Evolutionary conservation across 2,797 vertebrate genomes (phyloP), one percentile per base, ranked within the genome.

Genomic region (Enteromius anoplus): DNA sequence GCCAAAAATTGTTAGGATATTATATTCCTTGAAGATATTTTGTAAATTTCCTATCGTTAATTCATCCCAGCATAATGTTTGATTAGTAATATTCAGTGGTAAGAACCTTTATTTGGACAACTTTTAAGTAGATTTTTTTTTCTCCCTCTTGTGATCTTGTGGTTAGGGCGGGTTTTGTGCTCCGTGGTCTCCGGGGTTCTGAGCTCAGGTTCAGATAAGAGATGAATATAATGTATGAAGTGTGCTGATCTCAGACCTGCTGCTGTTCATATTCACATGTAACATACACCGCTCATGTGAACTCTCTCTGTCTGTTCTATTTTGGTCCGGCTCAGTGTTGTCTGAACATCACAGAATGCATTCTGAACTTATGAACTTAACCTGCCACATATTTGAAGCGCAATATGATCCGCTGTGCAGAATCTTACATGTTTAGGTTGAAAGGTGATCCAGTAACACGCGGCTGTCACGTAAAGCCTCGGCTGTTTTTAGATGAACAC

Each of bases 331-430:
- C n/a, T 70, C 29, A 32, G 29, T 47, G 40, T 47, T 70, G 12
- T 70, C 26, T 23, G 15, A 72, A 72, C 45, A 32, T 72, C 26
- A 72, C 15, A 49, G 70, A 72, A 72, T 11, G 26, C 47, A 32
- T 72, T 51, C 70, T 72, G 70, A 72, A 51, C 45, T 72, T 21
- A 0, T 72, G 70, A 70, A 23, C 68, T 45, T 23, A 32, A 70
- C 68, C 7, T 26, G 40, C 5, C 0, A 19, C 69, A 49, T 49
- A 10, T 71, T 71, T 71, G 9, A 49, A 29, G 23, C 17, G 17
- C 15, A 32, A 51, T 19, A 3, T 2, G 70, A 72, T 29, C 23
- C 40, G 14, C 4, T 14, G 26, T 17, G 26, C 64, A 45, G 40
- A 69, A 69, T 42, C 66, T 0, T 11, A 45, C 47, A 32, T 51